Conservation (phyloP, 2,797 vertebrate genomes). For the Anas acuta region DNA sequence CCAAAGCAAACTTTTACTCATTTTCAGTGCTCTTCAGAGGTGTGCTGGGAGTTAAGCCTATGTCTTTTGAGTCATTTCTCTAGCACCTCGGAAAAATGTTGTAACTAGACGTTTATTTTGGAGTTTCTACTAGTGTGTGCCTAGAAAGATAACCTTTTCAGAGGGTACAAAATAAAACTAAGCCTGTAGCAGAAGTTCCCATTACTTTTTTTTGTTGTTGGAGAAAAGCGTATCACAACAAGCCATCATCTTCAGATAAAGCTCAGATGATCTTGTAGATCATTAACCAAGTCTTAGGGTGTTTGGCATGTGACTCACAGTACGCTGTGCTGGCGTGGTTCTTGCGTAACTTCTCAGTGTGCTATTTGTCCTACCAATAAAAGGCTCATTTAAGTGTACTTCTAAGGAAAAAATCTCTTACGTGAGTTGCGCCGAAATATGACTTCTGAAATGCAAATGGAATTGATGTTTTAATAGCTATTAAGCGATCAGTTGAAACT, state of each 20-base stretch:
- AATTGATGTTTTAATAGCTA: neutral
- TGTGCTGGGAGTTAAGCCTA: neutral
- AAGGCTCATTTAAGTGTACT: slow-evolving; percentile 5
- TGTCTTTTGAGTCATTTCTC: neutral
- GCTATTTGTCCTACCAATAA: slow-evolving; percentile 6
- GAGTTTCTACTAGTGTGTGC: neutral
- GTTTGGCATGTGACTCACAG: slow-evolving; percentile 3
- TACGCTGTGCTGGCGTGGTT: neutral
- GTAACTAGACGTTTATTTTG: neutral
- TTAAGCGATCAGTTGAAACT: neutral
- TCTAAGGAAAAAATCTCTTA: slow-evolving; percentile 15
- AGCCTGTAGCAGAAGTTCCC: neutral
- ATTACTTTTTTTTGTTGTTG: neutral
- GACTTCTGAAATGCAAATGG: neutral
- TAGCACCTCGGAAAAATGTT: neutral
- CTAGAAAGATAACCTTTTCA: neutral
- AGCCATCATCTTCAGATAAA: neutral
- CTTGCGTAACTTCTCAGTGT: neutral
- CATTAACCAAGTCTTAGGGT: neutral
- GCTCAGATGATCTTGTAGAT: slow-evolving; percentile 15
- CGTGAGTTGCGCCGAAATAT: neutral
- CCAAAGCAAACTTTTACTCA: accelerated
- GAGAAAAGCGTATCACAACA: neutral
- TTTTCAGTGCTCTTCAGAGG: neutral
- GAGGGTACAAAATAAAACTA: neutral